These are phyloP conservation scores for Sebastes iracundus DNA, from an alignment of 2,797 vertebrate species.

Conservation along the genomic window DNA sequence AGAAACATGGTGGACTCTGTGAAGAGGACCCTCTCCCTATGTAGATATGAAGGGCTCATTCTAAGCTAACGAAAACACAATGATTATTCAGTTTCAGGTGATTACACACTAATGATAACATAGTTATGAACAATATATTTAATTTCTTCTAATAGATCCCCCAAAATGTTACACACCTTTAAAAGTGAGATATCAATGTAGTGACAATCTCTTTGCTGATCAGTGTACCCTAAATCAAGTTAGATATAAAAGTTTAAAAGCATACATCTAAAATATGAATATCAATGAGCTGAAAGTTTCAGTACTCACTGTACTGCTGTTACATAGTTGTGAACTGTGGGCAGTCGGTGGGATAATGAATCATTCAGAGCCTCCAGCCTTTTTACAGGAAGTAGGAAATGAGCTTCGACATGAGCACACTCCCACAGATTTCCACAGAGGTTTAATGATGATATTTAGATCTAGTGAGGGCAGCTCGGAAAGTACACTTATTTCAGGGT, in stretches of 20 bases:
- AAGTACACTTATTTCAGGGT: background rate
- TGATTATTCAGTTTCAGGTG: too few relatives aligned
- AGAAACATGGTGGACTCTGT: too few relatives aligned
- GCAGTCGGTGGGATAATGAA: background rate
- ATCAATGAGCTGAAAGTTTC: background rate
- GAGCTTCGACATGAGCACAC: background rate
- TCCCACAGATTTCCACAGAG: slow-evolving; percentile 1
- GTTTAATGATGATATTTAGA: background rate
- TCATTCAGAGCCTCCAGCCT: slow-evolving; percentile 11
- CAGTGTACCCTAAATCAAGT: background rate
- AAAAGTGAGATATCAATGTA: background rate
- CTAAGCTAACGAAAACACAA: too few relatives aligned
- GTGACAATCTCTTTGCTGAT: background rate
- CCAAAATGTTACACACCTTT: too few relatives aligned
- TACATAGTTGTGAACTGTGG: background rate
- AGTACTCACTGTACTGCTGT: background rate
- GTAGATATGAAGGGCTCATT: too few relatives aligned
- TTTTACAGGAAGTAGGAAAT: slow-evolving; percentile 37
- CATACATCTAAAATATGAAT: background rate
- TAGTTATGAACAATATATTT: too few relatives aligned
- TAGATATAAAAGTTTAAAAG: background rate
- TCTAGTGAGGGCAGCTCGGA: background rate
- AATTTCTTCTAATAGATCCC: too few relatives aligned
- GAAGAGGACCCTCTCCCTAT: too few relatives aligned
- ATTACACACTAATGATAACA: too few relatives aligned